Base-by-base conservation (phyloP, 2,888 invertebrate species). In the Microplitis deprimator region DNA sequence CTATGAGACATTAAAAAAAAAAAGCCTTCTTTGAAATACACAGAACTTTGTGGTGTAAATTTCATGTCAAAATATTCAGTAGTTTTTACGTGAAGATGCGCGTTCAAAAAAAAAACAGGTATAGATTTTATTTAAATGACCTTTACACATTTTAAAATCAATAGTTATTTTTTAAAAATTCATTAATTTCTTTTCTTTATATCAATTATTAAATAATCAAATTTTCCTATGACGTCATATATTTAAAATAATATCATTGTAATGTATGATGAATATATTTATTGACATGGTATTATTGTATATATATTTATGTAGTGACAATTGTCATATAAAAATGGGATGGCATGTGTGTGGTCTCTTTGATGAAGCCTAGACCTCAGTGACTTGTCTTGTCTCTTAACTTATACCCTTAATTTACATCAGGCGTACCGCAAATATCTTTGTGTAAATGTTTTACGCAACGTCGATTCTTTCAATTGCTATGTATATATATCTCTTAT, bases 371-470 rank as follows among this genome's bases (percentile, higher is more conserved):
- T 29, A 67, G 67, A 73, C 73, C 73, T 67, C 73, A n/a, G 50
- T 73, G 73, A 73, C 67, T 67, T 60, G 41, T 73, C 73, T 73
- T 67, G 29, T 40, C 20, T 73, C 73, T 73, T 60, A 8, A 20
- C 65, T 73, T 73, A 50, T 73, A 73, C 69, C 59, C 64, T 67
- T 69, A 73, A 77, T 77, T 73, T 77, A 29, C 64, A 73, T 73
- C 73, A 39, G 59, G 40, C 73, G 61, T 29, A 77, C 76, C 76
- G 76, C 76, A 72, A 78, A 79, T 77, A 81, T 80, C 65, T 73
- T 75, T 68, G 77, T 75, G 78, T 72, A 76, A 78, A 77, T 78
- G 74, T 62, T 73, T 79, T 78, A 77, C 77, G 72, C 80, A 79
- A 80, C 75, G 20, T 13, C 50, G 20, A 69, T 70, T 65, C 65